Base-by-base conservation (phyloP, 2,888 invertebrate genomes). In the Odontocolon sp. region DNA sequence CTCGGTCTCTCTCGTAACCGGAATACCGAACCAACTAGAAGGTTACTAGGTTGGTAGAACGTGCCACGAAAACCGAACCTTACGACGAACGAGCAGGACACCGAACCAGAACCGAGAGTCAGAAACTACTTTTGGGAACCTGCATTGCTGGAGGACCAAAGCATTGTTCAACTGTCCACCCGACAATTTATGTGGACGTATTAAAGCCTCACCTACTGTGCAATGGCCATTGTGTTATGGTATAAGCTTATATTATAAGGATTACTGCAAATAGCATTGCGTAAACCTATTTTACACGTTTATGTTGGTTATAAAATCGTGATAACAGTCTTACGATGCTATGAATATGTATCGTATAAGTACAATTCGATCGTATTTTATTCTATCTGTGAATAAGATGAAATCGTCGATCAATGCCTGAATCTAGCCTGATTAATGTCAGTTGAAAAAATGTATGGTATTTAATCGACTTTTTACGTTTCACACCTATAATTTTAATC, bases 21-120 rank as follows among this genome's bases (percentile, higher is more conserved):
- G 57, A 61, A 80, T 72, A 71, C 61, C 38, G 77, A 61, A 79
- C 69, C 74, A 78, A 78, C 77, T 80, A 63, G 81, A 76, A 80
- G 81, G 81, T 82, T 78, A 82, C 77, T 52, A 59, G 78, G 78
- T 80, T 81, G 59, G 71, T 76, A 66, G n/a, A 18, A 54, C 38
- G 21, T 3, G 16, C 57, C 47, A 23, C 45, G 31, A 31, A 16
- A 18, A 33, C 33, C 33, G 18, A 18, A 54, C 54, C 33, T n/a
- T 23, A 28, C 14, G 54, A 54, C 16, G 21, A 69, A 33, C 9
- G 59, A 42, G 28, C 3, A 1, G 2, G 40, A 16, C 14, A 16
- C 4, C 40, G 45, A 21, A 31, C 42, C 42, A 21, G 40, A 38
- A 61, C 16, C 33, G 38, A 40, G 50, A 50, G 61, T 70, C 42